A percentile compares a stretch with the other conserved stretches of the same genome.
These are phyloP conservation scores for Anoplopoma fimbria DNA, from an alignment of 2,113 vertebrate genomes.

Conservation along the genomic window DNA sequence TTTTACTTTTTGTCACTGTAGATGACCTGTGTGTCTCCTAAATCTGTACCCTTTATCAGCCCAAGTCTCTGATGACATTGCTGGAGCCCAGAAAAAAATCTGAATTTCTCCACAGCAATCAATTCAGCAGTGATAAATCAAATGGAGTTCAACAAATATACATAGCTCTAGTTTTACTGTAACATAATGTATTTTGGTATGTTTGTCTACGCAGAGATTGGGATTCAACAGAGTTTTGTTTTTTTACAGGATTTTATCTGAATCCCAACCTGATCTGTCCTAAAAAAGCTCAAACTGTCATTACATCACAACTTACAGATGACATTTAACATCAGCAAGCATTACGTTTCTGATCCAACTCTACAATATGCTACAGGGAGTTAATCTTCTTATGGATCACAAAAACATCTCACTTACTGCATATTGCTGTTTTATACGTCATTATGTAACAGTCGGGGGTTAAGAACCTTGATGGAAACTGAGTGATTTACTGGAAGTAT, in stretches of 20 bases:
- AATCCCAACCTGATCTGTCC: neutral
- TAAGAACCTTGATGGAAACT: constrained; percentile 6
- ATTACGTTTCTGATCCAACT: neutral
- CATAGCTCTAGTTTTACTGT: neutral
- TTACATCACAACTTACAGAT: neutral
- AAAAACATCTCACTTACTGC: neutral
- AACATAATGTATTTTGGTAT: neutral
- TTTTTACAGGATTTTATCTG: neutral
- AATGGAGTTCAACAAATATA: neutral
- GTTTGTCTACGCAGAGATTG: neutral
- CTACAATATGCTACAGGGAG: neutral
- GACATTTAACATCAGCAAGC: neutral
- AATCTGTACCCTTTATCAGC: constrained; percentile 5
- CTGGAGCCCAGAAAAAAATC: neutral
- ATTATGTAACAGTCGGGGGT: neutral
- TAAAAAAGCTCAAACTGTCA: neutral
- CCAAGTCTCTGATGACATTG: neutral
- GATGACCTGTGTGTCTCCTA: constrained; percentile 4
- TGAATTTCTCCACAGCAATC: neutral
- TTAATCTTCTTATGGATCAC: neutral
- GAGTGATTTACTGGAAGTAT: neutral
- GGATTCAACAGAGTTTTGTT: neutral
- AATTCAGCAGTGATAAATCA: neutral
- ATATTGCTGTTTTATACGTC: neutral
- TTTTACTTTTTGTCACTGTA: neutral